Evolutionary conservation across 2,888 invertebrate genomes (phyloP).

Genomic region (Adelognathus sp.): DNA sequence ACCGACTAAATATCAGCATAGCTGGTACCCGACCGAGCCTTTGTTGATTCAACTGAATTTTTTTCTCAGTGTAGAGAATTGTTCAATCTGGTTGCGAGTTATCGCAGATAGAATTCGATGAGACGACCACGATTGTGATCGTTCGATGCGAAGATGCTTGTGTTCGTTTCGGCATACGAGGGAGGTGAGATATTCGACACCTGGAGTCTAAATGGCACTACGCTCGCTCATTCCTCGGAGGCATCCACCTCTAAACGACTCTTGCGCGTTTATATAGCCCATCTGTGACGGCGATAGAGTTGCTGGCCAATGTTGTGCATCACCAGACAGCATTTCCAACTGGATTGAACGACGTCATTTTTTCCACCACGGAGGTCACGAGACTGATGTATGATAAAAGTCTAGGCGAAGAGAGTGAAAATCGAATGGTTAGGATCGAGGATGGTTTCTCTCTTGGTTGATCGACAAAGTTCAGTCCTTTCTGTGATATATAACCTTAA

Average conservation of each 20-base stretch:
- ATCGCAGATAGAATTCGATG: constrained; percentile 7
- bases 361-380: not conserved
- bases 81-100: constrained; percentile 40
- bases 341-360: constrained; percentile 56
- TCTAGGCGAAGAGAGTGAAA: too few relatives aligned
- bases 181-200: constrained; percentile 76
- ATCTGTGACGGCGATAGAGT: constrained; percentile 69
- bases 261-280: constrained; percentile 64
- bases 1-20: too few relatives aligned
- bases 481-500: constrained; percentile 39
- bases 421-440: too few relatives aligned
- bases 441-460: not conserved
- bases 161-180: constrained; percentile 10
- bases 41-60: too few relatives aligned
- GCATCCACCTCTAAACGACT: constrained; percentile 68
- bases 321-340: constrained; percentile 11
- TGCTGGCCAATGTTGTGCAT: constrained; percentile 61
- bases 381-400: too few relatives aligned
- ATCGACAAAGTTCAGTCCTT: constrained; percentile 1
- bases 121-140: constrained; percentile 73
- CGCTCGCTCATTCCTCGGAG: constrained; percentile 41
- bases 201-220: constrained; percentile 76
- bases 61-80: constrained; percentile 14
- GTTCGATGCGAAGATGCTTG: constrained; percentile 55
- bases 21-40: too few relatives aligned